Base-by-base conservation (phyloP, 2,888 invertebrate genomes). In the Drosophila mayaguana region DNA sequence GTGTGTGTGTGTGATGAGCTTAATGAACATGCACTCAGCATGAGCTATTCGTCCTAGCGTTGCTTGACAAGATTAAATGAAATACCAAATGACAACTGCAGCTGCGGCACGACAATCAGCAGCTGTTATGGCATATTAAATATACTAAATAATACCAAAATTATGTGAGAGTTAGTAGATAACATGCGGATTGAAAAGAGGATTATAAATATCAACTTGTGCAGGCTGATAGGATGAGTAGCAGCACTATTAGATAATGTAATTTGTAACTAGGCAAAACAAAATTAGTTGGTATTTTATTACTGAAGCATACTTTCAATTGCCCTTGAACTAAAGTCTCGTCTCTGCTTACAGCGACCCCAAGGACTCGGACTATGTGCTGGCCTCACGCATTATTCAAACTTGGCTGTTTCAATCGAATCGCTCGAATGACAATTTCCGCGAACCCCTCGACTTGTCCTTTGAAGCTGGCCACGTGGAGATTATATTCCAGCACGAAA, bases 401-500 rank as follows among this genome's bases (percentile, higher is more conserved):
- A 93, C 93, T 14, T 93, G 92, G 92, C 86, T 93, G 3, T 93
- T 92, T 75, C 91, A 92, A 76, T 92, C 92, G 43, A 93, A 93
- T 83, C 92, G 92, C 46, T 92, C 92, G 14, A 92, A 92, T 65
- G 92, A 92, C 64, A 92, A 92, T 69, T 85, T 91, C 45, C 89
- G 92, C 6, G 92, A 91, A 42, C 92, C 92, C 1, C 83, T 93
- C 45, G 91, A 93, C 75, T 76, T 93, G 48, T 90, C 93, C 59
- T 91, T 93, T 62, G 92, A 92, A 75, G 89, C 91, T 20, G 93
- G 93, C 16, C 93, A 92, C 78, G 93, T 92, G 53, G 93, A 93
- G 88, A 93, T 93, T 40, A 93, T 92, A 62, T 93, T 93, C 66
- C 93, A 93, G 72, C 93, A 93, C 76, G 93, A 93, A 56, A 91